These are phyloP conservation scores for Malurus elegans DNA, from an alignment of 2,113 vertebrate species.

Conservation along the genomic window DNA sequence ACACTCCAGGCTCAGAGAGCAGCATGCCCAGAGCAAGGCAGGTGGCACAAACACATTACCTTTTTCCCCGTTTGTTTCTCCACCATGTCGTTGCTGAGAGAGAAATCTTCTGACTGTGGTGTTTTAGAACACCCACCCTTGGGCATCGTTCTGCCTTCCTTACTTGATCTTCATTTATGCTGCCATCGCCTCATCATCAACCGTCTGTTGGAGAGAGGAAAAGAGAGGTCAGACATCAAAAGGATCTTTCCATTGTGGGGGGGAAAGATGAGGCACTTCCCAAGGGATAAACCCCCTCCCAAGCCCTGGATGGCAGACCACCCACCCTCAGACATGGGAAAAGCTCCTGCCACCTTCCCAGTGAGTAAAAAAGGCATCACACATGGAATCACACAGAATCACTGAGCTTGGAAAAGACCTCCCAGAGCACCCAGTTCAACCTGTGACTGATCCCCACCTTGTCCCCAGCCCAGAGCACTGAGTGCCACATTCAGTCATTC, in stretches of 20 bases:
- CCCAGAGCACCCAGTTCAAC: accelerated
- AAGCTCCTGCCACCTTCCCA: not conserved
- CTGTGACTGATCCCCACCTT: not conserved
- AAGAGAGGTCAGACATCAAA: not conserved
- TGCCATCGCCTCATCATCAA: constrained; percentile 95
- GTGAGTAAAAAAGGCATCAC: not conserved
- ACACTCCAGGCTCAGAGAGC: not conserved
- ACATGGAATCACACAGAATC: not conserved
- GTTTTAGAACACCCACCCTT: constrained; percentile 99
- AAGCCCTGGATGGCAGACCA: not conserved
- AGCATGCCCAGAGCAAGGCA: not conserved
- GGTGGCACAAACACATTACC: constrained; percentile 63
- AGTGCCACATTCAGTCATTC: not conserved
- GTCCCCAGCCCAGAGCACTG: not conserved
- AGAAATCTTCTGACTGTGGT: constrained; percentile 95
- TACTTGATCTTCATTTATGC: constrained; percentile 97
- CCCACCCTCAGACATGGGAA: not conserved
- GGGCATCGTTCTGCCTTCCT: constrained; percentile 99
- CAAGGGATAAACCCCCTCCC: not conserved
- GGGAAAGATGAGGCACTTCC: not conserved
- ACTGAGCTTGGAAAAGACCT: not conserved
- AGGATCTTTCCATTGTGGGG: not conserved
- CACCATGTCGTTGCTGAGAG: constrained; percentile 99
- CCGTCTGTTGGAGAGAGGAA: constrained; percentile 79
- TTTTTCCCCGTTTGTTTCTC: constrained; percentile 99